Evolutionary conservation across 2,888 invertebrate species (phyloP), one percentile per base, ranked within the genome.

Genomic region (Apamea monoglypha): DNA sequence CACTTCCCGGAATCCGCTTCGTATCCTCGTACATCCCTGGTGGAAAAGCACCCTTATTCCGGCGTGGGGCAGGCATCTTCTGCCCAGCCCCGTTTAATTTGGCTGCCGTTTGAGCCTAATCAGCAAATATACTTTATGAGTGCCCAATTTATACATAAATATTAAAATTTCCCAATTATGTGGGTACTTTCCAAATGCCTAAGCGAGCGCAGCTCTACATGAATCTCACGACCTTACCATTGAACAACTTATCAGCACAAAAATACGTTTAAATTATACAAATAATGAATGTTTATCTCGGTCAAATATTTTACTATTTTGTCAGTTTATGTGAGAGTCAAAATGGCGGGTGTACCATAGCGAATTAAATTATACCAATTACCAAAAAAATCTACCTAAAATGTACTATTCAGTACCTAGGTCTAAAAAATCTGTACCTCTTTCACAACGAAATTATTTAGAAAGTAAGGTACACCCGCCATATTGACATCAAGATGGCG

Each of bases 201-300:
- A 67, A n/a, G 2, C 44, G 25, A 56, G 56, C 32, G 14, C 10
- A 21, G 8, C 21, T 44, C 16, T n/a, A 44, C 36, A 12, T 10
- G 72, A 75, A 80, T 56, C 25, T 76, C n/a, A 12, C 56, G 66
- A 72, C 84, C 84, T 84, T 84, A 72, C 61, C 74, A 81, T 69
- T 84, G 78, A 81, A 67, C 8, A 59, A 40, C 14, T 74, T 68
- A 81, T 84, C 70, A 74, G 36, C 25, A 71, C 32, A 36, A 74
- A 76, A 71, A 76, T 69, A 8, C 63, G 32, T 61, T 10, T 81
- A 71, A 56, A 32, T 72, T 67, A 16, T 40, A 18, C 53, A 83
- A 83, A 79, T 61, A 83, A 70, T 25, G 1, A 71, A 72, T 64
- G 61, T 69, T 77, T 84, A 78, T 75, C 81, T 47, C 69, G 21